phyloP scores from a whole-genome alignment of 2,888 invertebrate species.

The Sycophila texana region DNA sequence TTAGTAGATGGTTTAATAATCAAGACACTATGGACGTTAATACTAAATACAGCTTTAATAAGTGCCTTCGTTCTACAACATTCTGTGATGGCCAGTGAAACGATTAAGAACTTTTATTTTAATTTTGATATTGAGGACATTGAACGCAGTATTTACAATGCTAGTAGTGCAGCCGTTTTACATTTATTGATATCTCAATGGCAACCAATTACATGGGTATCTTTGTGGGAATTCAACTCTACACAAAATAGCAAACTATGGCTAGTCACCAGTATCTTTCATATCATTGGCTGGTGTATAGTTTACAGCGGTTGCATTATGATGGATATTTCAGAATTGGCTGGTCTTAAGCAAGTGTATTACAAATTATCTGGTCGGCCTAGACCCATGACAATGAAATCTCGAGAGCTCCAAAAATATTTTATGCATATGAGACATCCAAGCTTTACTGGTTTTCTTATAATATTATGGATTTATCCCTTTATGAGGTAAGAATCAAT shows the following conservation, averaged over 20 bases:
- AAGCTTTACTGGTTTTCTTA: slow-evolving; percentile 79
- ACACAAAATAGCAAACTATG: slow-evolving; percentile 74
- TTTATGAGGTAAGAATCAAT: slow-evolving; percentile 77
- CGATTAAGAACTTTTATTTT: slow-evolving; percentile 75
- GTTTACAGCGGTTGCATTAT: slow-evolving; percentile 80
- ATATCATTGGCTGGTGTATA: slow-evolving; percentile 78
- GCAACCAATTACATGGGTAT: slow-evolving; percentile 75
- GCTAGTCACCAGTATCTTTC: slow-evolving; percentile 77
- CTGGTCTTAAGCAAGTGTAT: slow-evolving; percentile 81
- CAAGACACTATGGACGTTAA: slow-evolving; percentile 73
- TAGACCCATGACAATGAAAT: slow-evolving; percentile 78
- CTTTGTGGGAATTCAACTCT: slow-evolving; percentile 79
- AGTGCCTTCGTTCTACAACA: slow-evolving; percentile 79
- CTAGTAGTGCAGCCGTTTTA: slow-evolving; percentile 70
- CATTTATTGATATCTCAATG: slow-evolving; percentile 78
- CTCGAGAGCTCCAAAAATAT: slow-evolving; percentile 77
- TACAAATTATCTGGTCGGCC: slow-evolving; percentile 78
- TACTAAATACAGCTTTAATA: slow-evolving; percentile 76
- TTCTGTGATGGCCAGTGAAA: slow-evolving; percentile 77
- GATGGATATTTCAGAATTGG: slow-evolving; percentile 80
- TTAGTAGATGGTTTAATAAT: slow-evolving; percentile 58
- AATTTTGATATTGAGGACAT: slow-evolving; percentile 74
- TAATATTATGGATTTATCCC: slow-evolving; percentile 80
- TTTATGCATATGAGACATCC: slow-evolving; percentile 81
- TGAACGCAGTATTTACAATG: slow-evolving; percentile 69